Conservation (phyloP, 2,113 vertebrate genomes). For the Sterrhoptilus dennistouni region DNA sequence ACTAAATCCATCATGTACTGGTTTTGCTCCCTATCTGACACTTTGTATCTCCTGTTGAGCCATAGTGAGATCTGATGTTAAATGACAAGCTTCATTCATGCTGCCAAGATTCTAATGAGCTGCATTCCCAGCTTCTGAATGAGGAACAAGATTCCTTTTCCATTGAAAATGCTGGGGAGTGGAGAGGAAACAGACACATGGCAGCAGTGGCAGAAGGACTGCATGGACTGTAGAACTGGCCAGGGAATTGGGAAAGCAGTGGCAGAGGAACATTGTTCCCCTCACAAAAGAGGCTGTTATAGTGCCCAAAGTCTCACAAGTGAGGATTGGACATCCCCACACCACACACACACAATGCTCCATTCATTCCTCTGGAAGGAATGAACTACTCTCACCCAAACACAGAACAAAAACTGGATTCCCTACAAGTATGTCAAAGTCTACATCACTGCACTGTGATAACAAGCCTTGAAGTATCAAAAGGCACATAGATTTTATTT, state of each 20-base stretch:
- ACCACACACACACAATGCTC: neutral
- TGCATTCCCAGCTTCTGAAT: neutral
- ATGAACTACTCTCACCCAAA: neutral
- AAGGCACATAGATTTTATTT: neutral
- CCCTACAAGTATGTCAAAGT: neutral
- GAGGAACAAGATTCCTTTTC: neutral
- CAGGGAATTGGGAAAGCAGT: neutral
- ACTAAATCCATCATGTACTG: neutral
- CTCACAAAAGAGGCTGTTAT: neutral
- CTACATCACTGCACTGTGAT: neutral
- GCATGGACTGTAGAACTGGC: neutral
- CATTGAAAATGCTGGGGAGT: neutral
- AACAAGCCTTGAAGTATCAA: neutral
- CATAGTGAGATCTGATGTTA: neutral
- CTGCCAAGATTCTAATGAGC: constrained; percentile 31
- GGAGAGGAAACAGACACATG: neutral
- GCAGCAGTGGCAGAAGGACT: neutral
- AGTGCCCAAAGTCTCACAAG: neutral
- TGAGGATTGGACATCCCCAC: neutral
- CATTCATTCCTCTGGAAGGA: neutral
- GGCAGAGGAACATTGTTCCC: neutral
- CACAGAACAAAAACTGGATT: neutral
- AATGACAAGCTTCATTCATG: neutral
- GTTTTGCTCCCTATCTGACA: neutral
- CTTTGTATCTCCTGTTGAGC: neutral